These are phyloP conservation scores for Tenebrosternarchus preto DNA, from an alignment of 2,113 vertebrate genomes.

Conservation along the genomic window DNA sequence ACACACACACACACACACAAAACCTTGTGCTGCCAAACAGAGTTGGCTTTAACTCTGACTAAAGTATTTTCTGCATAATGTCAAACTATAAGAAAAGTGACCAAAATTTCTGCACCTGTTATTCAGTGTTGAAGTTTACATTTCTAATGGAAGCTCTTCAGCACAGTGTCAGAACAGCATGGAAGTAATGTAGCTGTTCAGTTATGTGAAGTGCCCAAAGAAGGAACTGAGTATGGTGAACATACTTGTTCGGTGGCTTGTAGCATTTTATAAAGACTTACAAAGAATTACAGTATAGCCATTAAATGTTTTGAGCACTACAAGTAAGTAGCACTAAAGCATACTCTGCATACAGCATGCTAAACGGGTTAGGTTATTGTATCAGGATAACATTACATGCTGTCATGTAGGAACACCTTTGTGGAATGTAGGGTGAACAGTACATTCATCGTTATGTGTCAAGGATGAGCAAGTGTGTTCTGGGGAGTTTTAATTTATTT, in stretches of 20 bases:
- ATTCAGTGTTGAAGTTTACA: conserved; percentile 52
- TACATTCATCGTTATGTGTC: conserved; percentile 16
- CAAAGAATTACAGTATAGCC: not conserved
- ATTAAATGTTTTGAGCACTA: conserved; percentile 13
- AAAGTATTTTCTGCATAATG: conserved; percentile 22
- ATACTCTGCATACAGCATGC: not conserved
- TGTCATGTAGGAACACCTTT: conserved; percentile 6
- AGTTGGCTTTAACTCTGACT: conserved; percentile 28
- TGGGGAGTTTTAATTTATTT: conserved; percentile 15
- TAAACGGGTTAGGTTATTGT: conserved; percentile 13
- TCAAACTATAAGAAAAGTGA: conserved; percentile 37
- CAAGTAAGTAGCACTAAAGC: conserved; percentile 38
- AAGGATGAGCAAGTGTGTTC: not conserved
- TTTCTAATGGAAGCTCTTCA: conserved; percentile 20
- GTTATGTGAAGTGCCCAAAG: conserved; percentile 22
- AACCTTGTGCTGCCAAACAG: not conserved
- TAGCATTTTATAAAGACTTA: not conserved
- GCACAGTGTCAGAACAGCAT: conserved; percentile 4
- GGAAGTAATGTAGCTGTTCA: conserved; percentile 20
- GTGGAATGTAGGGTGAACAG: conserved; percentile 29
- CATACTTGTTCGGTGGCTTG: conserved; percentile 27
- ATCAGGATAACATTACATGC: conserved; percentile 27
- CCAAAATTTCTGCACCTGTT: conserved; percentile 36
- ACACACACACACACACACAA: not conserved
- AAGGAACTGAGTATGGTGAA: conserved; percentile 18